Percentiles rank a stretch among this genome's conserved stretches.
phyloP scores from a whole-genome alignment of 2,888 invertebrate genomes.

The Clivina fossor region DNA sequence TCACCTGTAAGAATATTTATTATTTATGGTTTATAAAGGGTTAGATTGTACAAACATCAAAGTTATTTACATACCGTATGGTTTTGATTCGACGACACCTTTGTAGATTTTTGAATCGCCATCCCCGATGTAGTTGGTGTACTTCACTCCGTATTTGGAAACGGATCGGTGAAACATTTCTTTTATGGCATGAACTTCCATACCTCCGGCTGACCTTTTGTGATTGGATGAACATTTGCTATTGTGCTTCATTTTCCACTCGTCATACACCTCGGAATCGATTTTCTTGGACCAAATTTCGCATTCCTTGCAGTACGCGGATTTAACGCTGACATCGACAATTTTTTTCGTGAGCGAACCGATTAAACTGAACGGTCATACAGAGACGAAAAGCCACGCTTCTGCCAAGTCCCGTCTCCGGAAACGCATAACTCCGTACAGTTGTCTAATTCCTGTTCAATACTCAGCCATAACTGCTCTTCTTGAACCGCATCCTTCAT shows the following conservation, averaged over 20 bases:
- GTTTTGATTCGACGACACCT: slow-evolving; percentile 28
- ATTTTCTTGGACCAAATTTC: no score
- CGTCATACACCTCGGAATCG: no score
- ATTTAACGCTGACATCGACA: slow-evolving; percentile 7
- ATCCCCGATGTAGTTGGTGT: slow-evolving; percentile 36
- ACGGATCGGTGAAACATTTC: slow-evolving; percentile 37
- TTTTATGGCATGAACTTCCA: slow-evolving; percentile 37
- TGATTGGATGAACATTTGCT: slow-evolving; percentile 37
- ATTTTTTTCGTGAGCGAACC: slow-evolving; percentile 22
- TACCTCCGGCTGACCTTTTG: slow-evolving; percentile 36
- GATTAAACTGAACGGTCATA: no score
- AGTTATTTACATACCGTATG: slow-evolving; percentile 36
- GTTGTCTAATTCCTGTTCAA: no score
- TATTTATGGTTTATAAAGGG: slow-evolving; percentile 39
- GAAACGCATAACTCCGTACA: no score
- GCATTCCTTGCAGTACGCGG: slow-evolving; percentile 4
- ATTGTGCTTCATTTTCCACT: no score
- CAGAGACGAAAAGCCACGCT: no score
- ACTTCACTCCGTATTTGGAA: slow-evolving; percentile 31
- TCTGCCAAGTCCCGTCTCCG: no score
- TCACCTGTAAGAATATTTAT: slow-evolving; percentile 38
- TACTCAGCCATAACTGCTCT: no score
- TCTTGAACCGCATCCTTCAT: no score
- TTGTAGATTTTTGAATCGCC: slow-evolving; percentile 33
- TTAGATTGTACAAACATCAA: slow-evolving; percentile 37